Conservation (phyloP, 2,797 vertebrate species). For the Chelonia mydas region DNA sequence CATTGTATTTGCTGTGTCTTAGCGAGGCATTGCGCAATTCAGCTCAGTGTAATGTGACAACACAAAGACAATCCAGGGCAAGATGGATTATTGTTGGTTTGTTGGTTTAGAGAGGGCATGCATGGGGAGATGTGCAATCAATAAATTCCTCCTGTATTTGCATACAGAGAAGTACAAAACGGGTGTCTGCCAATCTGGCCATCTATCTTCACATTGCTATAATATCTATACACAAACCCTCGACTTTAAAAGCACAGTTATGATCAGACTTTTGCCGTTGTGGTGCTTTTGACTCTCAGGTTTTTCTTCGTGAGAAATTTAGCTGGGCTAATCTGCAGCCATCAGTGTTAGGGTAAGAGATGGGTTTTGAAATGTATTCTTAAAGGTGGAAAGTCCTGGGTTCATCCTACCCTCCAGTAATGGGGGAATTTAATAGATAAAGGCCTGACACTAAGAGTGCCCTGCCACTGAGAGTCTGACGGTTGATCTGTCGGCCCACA, state of each 20-base stretch:
- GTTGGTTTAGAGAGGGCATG: background rate
- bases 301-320: background rate
- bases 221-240: background rate
- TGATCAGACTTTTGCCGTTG: background rate
- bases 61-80: background rate
- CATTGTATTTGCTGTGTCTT: conserved; percentile 30
- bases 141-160: background rate
- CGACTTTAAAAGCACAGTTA: background rate
- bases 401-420: background rate
- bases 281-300: background rate
- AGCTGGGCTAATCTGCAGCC: background rate
- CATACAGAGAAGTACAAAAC: background rate
- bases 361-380: background rate
- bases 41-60: background rate
- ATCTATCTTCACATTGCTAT: background rate
- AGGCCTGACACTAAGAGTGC: background rate
- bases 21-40: background rate
- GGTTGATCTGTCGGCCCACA: background rate
- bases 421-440: background rate
- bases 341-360: background rate
- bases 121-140: background rate
- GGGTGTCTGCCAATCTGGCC: background rate
- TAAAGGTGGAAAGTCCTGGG: background rate
- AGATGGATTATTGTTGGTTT: background rate
- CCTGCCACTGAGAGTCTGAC: fast-evolving